These are phyloP conservation scores for Gila orcuttii DNA, from an alignment of 2,113 vertebrate genomes.

Conservation along the genomic window DNA sequence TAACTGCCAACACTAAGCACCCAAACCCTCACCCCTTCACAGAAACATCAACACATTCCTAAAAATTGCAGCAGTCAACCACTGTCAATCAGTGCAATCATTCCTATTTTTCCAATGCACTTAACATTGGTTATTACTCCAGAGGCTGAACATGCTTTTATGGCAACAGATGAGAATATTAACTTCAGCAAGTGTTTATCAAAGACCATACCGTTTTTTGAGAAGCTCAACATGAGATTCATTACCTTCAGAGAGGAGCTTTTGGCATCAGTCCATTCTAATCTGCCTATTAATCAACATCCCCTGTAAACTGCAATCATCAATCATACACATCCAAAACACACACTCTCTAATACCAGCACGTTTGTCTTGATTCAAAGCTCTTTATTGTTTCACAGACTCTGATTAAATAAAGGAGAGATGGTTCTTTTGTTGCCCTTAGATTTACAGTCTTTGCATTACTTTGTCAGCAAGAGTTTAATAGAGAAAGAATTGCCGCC, in stretches of 20 bases:
- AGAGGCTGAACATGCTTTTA: neutral
- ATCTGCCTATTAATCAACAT: conserved; percentile 61
- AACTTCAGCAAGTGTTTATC: conserved; percentile 37
- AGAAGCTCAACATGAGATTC: conserved; percentile 49
- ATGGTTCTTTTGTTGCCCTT: conserved; percentile 19
- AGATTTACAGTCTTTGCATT: conserved; percentile 28
- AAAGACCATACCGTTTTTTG: conserved; percentile 27
- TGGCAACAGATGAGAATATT: conserved; percentile 31
- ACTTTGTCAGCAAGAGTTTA: conserved; percentile 2
- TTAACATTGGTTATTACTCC: neutral
- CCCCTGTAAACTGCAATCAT: conserved; percentile 56
- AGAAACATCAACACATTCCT: neutral
- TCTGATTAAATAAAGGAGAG: conserved; percentile 41
- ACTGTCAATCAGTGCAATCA: neutral
- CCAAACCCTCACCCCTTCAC: neutral
- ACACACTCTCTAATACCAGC: conserved; percentile 42
- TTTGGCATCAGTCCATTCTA: conserved; percentile 57
- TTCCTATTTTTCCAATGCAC: conserved; percentile 30
- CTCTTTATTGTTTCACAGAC: conserved; percentile 44
- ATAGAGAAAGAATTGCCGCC: neutral
- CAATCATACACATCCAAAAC: conserved; percentile 49
- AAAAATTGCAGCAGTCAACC: neutral
- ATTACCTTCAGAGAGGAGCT: conserved; percentile 47
- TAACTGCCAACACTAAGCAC: neutral
- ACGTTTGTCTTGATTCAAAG: conserved; percentile 25